Conservation (phyloP, 2,113 vertebrate species). For the Elachura formosa region DNA sequence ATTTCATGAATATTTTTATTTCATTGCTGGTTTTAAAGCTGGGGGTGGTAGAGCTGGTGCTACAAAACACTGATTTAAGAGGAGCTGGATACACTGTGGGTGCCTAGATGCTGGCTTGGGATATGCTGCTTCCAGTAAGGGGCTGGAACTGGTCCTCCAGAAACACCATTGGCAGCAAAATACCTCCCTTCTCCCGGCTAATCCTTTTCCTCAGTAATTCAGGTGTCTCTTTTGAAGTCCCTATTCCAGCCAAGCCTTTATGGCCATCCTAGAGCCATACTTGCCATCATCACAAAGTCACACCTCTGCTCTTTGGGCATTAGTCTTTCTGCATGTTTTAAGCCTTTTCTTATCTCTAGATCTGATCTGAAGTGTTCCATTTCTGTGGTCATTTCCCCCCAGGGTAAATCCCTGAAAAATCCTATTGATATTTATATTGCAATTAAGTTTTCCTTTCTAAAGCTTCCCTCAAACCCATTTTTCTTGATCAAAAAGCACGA, state of each 20-base stretch:
- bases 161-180: not conserved
- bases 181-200: too few relatives aligned
- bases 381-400: not conserved
- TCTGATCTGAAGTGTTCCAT: not conserved
- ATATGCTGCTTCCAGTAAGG: not conserved
- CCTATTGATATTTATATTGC: not conserved
- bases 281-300: fast-evolving
- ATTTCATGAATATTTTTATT: not conserved
- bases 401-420: not conserved
- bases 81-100: not conserved
- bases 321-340: not conserved
- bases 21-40: not conserved
- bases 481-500: not conserved
- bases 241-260: fast-evolving
- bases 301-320: not conserved
- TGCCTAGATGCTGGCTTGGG: not conserved
- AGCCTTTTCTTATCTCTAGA: not conserved
- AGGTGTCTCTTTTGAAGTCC: not conserved
- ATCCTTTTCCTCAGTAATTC: not conserved
- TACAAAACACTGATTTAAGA: not conserved
- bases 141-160: not conserved
- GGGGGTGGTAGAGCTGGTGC: not conserved
- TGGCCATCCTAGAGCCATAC: not conserved
- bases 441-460: not conserved
- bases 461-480: not conserved